Conservation (phyloP, 2,113 vertebrate genomes). For the Paraplagusia blochii region DNA sequence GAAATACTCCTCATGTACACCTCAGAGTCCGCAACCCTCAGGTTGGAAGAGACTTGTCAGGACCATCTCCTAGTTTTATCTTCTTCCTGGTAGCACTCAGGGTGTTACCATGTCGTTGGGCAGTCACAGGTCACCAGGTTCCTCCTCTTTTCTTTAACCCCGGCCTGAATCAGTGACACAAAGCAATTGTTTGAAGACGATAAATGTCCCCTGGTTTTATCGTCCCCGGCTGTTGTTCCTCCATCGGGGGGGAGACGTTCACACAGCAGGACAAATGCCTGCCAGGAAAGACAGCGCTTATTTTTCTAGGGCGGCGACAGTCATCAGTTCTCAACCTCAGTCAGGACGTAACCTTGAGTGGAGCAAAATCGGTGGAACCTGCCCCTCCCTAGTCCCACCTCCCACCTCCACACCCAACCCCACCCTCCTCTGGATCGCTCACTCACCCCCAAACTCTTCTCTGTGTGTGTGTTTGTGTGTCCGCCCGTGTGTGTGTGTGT, state of each 20-base stretch:
- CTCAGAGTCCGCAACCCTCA: not conserved
- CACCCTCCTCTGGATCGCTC: not conserved
- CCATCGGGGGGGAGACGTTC: slow-evolving; percentile 48
- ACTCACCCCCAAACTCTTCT: slow-evolving; percentile 2
- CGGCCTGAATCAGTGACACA: slow-evolving; percentile 25
- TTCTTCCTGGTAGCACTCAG: slow-evolving; percentile 8
- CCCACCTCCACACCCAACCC: not conserved
- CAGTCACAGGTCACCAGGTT: slow-evolving; percentile 56
- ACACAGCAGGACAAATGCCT: slow-evolving; percentile 32
- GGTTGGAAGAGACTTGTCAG: too few relatives aligned
- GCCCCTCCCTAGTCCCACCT: not conserved
- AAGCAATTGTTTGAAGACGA: slow-evolving; percentile 37
- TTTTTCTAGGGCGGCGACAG: slow-evolving; percentile 47
- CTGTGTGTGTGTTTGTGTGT: slow-evolving; percentile 7
- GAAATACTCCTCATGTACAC: not conserved
- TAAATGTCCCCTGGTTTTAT: slow-evolving; percentile 46
- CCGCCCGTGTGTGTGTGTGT: slow-evolving; percentile 28
- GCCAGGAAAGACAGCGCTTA: slow-evolving; percentile 32
- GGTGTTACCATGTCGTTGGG: slow-evolving; percentile 48
- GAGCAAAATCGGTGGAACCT: slow-evolving; percentile 31
- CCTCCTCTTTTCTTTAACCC: slow-evolving; percentile 1
- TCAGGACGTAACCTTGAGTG: slow-evolving; percentile 70
- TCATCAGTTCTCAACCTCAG: slow-evolving; percentile 64
- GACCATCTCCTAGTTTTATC: too few relatives aligned
- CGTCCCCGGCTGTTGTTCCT: slow-evolving; percentile 41